phyloP scores from a whole-genome alignment of 92 coral and sea anemone genomes.

The Bergia sp. region DNA sequence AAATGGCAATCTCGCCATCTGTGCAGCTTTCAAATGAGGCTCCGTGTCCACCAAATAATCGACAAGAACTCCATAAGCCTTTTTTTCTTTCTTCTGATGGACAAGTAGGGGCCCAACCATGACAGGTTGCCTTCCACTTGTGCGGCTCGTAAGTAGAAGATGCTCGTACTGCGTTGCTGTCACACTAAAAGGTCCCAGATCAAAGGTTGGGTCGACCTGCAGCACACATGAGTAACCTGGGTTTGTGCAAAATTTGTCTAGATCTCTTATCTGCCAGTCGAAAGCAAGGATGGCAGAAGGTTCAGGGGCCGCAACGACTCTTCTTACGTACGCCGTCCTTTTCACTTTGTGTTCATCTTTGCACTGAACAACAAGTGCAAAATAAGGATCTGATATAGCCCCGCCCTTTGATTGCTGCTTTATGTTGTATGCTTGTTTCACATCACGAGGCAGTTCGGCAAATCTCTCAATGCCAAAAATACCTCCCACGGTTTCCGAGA shows the following conservation, averaged over 20 bases:
- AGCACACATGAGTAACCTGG: conserved; percentile 13
- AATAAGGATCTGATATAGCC: no score
- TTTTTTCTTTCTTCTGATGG: conserved; percentile 55
- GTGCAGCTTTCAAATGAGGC: neutral
- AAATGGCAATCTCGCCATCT: conserved; percentile 59
- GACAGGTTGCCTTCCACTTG: conserved; percentile 44
- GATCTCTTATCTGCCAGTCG: neutral
- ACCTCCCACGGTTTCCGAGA: conserved; percentile 16
- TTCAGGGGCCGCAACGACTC: no score
- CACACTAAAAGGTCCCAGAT: conserved; percentile 53
- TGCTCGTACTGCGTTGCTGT: conserved; percentile 55
- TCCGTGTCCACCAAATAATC: no score
- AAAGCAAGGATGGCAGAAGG: no score
- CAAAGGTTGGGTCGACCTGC: conserved; percentile 43
- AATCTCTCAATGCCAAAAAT: no score
- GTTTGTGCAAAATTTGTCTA: conserved; percentile 37
- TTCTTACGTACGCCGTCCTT: no score
- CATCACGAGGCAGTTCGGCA: no score
- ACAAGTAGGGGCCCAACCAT: conserved; percentile 53
- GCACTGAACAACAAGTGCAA: no score
- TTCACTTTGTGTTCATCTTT: no score
- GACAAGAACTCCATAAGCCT: neutral
- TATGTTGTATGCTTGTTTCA: no score
- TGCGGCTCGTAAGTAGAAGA: conserved; percentile 14
- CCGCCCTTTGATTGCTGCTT: no score